A percentile compares a stretch with the other conserved stretches of the same genome.
phyloP scores from a whole-genome alignment of 2,888 invertebrate species.

The Drosophila subsilvestris region DNA sequence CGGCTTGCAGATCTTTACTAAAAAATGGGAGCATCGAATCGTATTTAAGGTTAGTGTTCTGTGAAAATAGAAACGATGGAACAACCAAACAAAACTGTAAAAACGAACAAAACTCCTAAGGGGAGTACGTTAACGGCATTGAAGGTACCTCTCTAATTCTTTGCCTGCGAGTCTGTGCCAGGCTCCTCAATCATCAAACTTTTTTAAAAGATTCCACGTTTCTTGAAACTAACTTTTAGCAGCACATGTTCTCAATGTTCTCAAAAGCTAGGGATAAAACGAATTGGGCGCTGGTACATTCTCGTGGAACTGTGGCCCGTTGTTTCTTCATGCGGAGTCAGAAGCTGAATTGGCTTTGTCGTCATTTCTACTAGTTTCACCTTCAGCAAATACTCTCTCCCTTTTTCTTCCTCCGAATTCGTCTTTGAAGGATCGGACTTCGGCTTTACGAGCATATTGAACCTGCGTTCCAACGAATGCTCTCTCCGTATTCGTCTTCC shows the following conservation, averaged over 20 bases:
- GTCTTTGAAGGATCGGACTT: neutral
- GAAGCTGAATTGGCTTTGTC: slow-evolving; percentile 54
- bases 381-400: slow-evolving; percentile 11
- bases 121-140: neutral
- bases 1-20: neutral
- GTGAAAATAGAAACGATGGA: neutral
- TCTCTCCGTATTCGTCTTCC: slow-evolving; percentile 6
- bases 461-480: neutral
- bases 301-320: neutral
- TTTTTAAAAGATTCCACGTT: neutral
- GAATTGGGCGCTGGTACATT: neutral
- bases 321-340: neutral
- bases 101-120: neutral
- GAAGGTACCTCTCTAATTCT: neutral
- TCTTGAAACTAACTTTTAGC: neutral
- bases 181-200: slow-evolving; percentile 4
- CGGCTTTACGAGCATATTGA: slow-evolving; percentile 2
- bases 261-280: neutral
- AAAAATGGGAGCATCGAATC: neutral
- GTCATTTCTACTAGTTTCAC: slow-evolving; percentile 54
- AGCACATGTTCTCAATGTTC: slow-evolving; percentile 7
- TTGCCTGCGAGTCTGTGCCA: neutral
- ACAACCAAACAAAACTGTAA: neutral
- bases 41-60: neutral
- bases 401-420: neutral